Conservation (phyloP, 2,888 invertebrate species). For the Latrodectus elegans region DNA sequence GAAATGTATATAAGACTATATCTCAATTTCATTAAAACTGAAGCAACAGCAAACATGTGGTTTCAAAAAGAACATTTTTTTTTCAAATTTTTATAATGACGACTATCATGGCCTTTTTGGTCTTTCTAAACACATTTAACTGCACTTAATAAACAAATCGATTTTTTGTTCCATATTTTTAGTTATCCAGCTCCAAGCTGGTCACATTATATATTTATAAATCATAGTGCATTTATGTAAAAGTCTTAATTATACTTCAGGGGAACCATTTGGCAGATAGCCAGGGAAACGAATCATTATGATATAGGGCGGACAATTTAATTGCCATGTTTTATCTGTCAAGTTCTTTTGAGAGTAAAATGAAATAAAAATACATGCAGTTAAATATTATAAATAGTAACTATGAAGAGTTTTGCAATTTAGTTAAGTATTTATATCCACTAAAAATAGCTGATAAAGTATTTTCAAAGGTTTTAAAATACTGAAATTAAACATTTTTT, state of each 20-base stretch:
- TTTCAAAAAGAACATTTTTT: too few relatives aligned
- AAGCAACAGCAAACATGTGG: too few relatives aligned
- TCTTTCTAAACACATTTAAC: background rate
- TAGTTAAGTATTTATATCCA: too few relatives aligned
- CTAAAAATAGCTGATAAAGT: too few relatives aligned
- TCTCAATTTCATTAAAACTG: too few relatives aligned
- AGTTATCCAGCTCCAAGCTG: slow-evolving; percentile 32
- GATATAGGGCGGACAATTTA: slow-evolving; percentile 31
- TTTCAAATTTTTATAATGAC: too few relatives aligned
- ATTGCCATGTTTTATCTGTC: slow-evolving; percentile 47
- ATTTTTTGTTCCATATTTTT: slow-evolving; percentile 37
- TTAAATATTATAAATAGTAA: slow-evolving; percentile 45
- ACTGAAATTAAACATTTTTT: too few relatives aligned
- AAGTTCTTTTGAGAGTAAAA: slow-evolving; percentile 23
- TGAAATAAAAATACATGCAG: slow-evolving; percentile 21
- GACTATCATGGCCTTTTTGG: too few relatives aligned
- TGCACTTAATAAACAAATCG: slow-evolving; percentile 48
- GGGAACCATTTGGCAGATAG: slow-evolving; percentile 49
- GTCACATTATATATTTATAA: slow-evolving; percentile 55
- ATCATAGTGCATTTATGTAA: slow-evolving; percentile 53
- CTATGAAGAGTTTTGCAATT: background rate
- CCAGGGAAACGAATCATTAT: slow-evolving; percentile 46
- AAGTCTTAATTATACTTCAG: slow-evolving; percentile 60
- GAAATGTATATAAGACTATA: too few relatives aligned
- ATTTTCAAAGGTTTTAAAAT: too few relatives aligned